Evolutionary conservation across 2,797 vertebrate genomes (phyloP), one percentile per base, ranked within the genome.

Genomic region (Notoglanidium macrostoma): DNA sequence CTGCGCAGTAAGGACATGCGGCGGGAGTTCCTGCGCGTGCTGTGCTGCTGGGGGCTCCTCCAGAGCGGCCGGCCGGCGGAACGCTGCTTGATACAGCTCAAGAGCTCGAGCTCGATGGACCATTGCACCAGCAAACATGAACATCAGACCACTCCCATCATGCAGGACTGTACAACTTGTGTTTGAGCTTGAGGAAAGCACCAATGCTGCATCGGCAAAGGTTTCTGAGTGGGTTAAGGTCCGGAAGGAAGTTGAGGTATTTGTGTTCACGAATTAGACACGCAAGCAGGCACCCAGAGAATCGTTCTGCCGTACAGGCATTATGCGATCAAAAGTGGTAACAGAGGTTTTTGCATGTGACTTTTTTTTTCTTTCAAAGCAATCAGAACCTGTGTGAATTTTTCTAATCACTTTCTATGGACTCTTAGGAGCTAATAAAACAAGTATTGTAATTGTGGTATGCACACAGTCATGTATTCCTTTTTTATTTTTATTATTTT

Each of bases 1-100:
- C 91, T 98, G 92, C 94, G 98, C 84, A 99, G 98, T 94, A 96
- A 96, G 90, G 98, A 99, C 93, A 97, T 99, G 97, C 94, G 98
- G 6, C 94, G 93, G n/a, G 98, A 99, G 92, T 97, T 99, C 87
- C 93, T 97, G 74, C 91, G 98, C 0, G 94, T 98, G 29, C 91
- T 98, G 4, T 97, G 96, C 91, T 99, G 97, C 93, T 97, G 97
- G 92, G 94, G 96, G 4, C 91, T 94, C 26, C 92, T 96, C 12
- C 93, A 95, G 0, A 92, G 94, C 12, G 93, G 90, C 0, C 92
- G 92, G 23, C 93, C 96, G 0, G 49, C 95, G 0, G 96, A 97
- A n/a, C 95, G 95, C 4, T 96, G 95, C 84, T 95, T 97, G 90
- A 87, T 97, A 8, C 97, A 96, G 0, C 94, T 98, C 21, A 97